Conservation (phyloP, 2,888 invertebrate genomes). For the Cantharis rustica region DNA sequence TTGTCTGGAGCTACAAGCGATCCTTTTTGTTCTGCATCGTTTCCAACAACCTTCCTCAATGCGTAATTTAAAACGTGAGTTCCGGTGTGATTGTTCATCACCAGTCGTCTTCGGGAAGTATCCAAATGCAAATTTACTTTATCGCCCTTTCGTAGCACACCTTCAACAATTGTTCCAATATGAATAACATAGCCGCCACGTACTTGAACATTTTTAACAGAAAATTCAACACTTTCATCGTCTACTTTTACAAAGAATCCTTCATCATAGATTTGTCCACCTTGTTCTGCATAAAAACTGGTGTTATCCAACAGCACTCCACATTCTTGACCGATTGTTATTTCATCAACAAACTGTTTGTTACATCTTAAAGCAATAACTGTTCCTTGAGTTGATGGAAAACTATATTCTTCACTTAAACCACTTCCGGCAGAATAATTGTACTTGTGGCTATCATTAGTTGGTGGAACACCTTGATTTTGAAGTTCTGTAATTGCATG, state of each 20-base stretch:
- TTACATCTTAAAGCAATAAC: conserved; percentile 81
- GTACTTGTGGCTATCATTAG: conserved; percentile 93
- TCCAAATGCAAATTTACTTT: conserved; percentile 81
- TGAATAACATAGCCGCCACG: conserved; percentile 96
- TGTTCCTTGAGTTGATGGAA: conserved; percentile 72
- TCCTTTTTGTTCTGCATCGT: conserved; percentile 93
- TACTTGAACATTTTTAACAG: conserved; percentile 91
- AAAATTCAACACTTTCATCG: conserved; percentile 88
- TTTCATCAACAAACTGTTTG: conserved; percentile 84
- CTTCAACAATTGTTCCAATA: conserved; percentile 83
- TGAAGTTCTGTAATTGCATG: conserved; percentile 93
- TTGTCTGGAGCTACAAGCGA: conserved; percentile 97
- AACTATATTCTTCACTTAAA: conserved; percentile 75
- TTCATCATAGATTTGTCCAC: conserved; percentile 97
- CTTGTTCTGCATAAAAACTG: conserved; percentile 98
- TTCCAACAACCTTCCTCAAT: conserved; percentile 84
- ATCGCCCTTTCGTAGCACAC: conserved; percentile 83
- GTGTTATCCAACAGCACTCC: conserved; percentile 91
- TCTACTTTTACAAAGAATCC: conserved; percentile 84
- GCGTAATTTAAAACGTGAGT: conserved; percentile 97
- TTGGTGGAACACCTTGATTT: conserved; percentile 73
- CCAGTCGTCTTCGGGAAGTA: conserved; percentile 77
- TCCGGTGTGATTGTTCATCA: conserved; percentile 99
- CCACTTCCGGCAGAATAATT: conserved; percentile 73
- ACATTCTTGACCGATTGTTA: conserved; percentile 85